Conservation (phyloP, 2,888 invertebrate species). For the Tenthredo scrophulariae region DNA sequence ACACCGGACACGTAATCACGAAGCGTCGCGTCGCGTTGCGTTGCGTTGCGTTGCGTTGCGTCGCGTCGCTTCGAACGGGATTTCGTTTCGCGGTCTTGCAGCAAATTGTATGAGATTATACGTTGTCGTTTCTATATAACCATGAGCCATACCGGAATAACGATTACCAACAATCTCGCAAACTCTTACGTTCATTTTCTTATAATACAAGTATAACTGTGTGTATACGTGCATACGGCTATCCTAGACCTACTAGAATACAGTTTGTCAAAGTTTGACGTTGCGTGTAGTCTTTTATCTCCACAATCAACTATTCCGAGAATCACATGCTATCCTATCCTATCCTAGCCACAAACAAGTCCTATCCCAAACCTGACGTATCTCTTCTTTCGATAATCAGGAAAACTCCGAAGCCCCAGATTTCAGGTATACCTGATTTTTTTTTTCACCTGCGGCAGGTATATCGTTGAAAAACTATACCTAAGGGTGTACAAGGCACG, state of each 20-base stretch:
- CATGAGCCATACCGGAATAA: constrained; percentile 36
- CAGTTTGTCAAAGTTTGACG: constrained; percentile 33
- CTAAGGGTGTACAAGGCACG: constrained; percentile 3
- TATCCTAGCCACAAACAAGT: background rate
- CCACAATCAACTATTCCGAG: background rate
- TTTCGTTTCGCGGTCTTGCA: constrained; percentile 58
- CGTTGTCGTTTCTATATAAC: constrained; percentile 37
- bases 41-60: constrained; percentile 61
- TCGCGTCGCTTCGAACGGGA: constrained; percentile 71
- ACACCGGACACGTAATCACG: constrained; percentile 72
- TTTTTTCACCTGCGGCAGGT: background rate
- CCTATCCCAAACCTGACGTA: background rate
- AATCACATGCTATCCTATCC: background rate
- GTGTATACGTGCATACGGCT: background rate
- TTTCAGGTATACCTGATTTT: background rate
- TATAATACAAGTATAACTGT: background rate
- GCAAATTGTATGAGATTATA: constrained; percentile 37
- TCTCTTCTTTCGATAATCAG: background rate
- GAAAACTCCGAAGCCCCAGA: background rate
- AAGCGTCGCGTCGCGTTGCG: constrained; percentile 67
- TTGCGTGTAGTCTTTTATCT: background rate
- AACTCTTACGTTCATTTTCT: constrained; percentile 12
- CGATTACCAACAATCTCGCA: constrained; percentile 15
- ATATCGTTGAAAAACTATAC: constrained; percentile 22
- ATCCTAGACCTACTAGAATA: background rate